Evolutionary conservation across 2,113 vertebrate species (phyloP), one percentile per base, ranked within the genome.

Genomic region (Plotosus lineatus): DNA sequence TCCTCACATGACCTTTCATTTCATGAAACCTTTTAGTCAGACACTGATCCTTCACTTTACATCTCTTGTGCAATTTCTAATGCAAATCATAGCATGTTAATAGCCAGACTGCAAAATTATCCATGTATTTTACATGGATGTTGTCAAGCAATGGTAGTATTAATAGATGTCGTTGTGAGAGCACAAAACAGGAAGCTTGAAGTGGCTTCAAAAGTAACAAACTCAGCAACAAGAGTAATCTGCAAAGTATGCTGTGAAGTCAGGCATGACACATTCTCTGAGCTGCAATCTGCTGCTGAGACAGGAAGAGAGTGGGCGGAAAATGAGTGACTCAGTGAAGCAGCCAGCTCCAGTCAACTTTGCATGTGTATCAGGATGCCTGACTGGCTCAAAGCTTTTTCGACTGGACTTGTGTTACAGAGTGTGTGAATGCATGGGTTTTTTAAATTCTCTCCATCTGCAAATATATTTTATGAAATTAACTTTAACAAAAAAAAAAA

Each of bases 261-360:
- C 75, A 84, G 81, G 76, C 75, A 74, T 86, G 84, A 82, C 80
- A 79, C 79, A 82, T 78, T 79, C 82, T 75, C 42, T 11, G 56
- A 77, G 56, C 86, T 66, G 72, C 78, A 83, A 87, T 84, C 78
- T 85, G 76, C 77, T 77, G 76, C 78, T 69, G 78, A 81, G 83
- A 81, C 83, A 83, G 85, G 88, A 87, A 90, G 93, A 83, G 63
- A n/a, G 86, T 87, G 83, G 86, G 86, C 48, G 83, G 82, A 80
- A 79, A 80, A 58, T 86, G 86, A 88, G 91, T 95, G 95, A 96
- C 93, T 95, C 94, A 94, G 93, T 93, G 92, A 92, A 93, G 93
- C 92, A 92, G 92, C 91, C 92, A 92, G 90, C 91, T 89, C 84
- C 89, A 40, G 28, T 72, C 44, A 17, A 12, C 79, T 81, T 68